Evolutionary conservation across 1,140 invertebrate genomes (phyloP).

Genomic region (Nebria ingens): DNA sequence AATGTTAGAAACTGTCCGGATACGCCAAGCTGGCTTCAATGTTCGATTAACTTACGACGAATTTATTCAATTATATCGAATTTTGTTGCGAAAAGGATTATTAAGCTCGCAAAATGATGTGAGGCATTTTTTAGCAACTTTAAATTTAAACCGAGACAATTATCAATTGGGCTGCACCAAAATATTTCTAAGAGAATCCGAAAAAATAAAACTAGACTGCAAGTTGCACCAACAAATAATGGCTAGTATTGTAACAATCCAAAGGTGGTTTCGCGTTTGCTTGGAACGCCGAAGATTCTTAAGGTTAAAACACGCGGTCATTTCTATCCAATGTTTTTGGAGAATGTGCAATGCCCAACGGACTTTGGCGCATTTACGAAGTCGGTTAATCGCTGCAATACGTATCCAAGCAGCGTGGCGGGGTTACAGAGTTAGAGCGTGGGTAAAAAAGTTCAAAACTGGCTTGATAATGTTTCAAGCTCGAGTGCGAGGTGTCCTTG

Average conservation of each 20-base stretch:
- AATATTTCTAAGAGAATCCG: constrained; percentile 88
- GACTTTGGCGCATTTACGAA: constrained; percentile 27
- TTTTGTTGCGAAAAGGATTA: constrained; percentile 78
- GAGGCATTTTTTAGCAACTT: constrained; percentile 61
- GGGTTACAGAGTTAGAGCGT: constrained; percentile 50
- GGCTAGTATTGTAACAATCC: constrained; percentile 81
- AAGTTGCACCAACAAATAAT: constrained; percentile 89
- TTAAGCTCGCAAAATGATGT: constrained; percentile 72
- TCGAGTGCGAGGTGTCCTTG: constrained; percentile 49
- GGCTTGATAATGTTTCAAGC: constrained; percentile 62
- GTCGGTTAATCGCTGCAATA: constrained; percentile 48
- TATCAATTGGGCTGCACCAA: constrained; percentile 85
- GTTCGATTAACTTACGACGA: constrained; percentile 87
- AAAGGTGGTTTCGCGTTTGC: constrained; percentile 81
- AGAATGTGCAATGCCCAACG: constrained; percentile 48
- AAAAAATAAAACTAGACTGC: constrained; percentile 86
- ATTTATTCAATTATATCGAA: constrained; percentile 86
- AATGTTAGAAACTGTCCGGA: constrained; percentile 93
- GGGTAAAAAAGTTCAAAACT: constrained; percentile 51
- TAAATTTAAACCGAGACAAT: constrained; percentile 77
- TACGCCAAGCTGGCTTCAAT: constrained; percentile 90
- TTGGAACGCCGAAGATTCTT: constrained; percentile 69
- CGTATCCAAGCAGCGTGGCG: constrained; percentile 71
- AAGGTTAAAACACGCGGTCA: constrained; percentile 56
- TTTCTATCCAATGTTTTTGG: constrained; percentile 69